Conservation (phyloP, 2,113 vertebrate species). For the Mesoclemmys tuberculata region DNA sequence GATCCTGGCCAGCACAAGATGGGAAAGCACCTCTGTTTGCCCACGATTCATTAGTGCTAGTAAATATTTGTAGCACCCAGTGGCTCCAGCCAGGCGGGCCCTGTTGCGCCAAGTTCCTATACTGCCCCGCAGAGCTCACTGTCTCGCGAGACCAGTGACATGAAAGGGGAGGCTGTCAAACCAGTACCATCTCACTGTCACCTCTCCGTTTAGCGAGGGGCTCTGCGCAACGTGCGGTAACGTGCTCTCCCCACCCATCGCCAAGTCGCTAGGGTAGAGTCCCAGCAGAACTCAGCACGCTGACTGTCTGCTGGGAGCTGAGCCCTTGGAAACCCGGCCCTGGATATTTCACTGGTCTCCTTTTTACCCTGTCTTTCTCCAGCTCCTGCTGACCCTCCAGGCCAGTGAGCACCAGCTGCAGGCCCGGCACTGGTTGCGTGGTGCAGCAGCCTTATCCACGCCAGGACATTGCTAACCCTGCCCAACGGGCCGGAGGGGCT, state of each 20-base stretch:
- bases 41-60: neutral
- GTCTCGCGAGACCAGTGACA: neutral
- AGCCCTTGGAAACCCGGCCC: neutral
- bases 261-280: neutral
- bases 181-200: neutral
- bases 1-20: neutral
- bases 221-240: neutral
- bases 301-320: neutral
- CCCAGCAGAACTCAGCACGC: neutral
- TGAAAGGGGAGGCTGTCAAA: neutral
- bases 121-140: no score
- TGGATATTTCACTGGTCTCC: fast-evolving
- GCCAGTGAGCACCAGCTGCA: neutral
- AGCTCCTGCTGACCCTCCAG: neutral
- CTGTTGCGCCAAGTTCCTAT: neutral
- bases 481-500: neutral
- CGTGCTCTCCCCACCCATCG: neutral
- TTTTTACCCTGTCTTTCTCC: neutral
- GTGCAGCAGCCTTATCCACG: neutral
- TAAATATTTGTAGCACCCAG: neutral
- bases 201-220: neutral
- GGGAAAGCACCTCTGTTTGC: neutral
- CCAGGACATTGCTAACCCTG: neutral
- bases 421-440: neutral
- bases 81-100: neutral